Percentiles rank a stretch among this genome's conserved stretches.
Conservation (phyloP, 2,113 vertebrate species). For the Toxotes jaculatrix region DNA sequence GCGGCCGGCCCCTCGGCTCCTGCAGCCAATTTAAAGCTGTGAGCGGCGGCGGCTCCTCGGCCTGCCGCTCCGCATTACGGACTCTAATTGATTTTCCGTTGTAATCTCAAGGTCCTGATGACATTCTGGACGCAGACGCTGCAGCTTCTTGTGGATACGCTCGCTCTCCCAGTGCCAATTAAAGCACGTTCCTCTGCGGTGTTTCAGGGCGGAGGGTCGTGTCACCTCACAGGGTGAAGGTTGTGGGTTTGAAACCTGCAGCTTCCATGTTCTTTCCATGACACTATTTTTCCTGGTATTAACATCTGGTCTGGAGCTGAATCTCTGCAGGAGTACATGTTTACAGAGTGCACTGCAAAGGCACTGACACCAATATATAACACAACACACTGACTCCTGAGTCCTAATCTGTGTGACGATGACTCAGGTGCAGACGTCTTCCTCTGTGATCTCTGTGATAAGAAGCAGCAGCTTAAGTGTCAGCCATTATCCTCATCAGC, state of each 20-base stretch:
- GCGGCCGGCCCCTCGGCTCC: conserved; percentile 36
- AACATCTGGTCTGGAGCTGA: neutral
- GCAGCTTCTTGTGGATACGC: neutral
- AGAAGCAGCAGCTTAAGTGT: too few relatives aligned
- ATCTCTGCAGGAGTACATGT: too few relatives aligned
- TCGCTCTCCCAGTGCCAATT: conserved; percentile 11
- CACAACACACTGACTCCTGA: too few relatives aligned
- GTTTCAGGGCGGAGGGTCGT: neutral
- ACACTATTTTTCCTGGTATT: too few relatives aligned
- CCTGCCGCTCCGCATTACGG: conserved; percentile 44
- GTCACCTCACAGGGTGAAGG: neutral
- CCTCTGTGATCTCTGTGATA: too few relatives aligned
- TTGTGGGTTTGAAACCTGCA: neutral
- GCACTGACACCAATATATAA: neutral
- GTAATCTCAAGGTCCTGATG: conserved; percentile 72
- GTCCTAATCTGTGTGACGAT: too few relatives aligned
- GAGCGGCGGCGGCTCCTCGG: conserved; percentile 15
- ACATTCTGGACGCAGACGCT: conserved; percentile 47
- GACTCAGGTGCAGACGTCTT: too few relatives aligned
- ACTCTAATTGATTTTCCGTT: conserved; percentile 71
- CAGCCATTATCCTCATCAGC: too few relatives aligned
- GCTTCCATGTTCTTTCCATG: neutral
- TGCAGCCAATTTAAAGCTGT: conserved; percentile 47
- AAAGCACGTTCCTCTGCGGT: conserved; percentile 17
- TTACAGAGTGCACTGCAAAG: too few relatives aligned